A percentile compares a stretch with the other conserved stretches of the same genome.
These are phyloP conservation scores for Odontomachus brunneus DNA, from an alignment of 1,140 invertebrate species.

Conservation along the genomic window DNA sequence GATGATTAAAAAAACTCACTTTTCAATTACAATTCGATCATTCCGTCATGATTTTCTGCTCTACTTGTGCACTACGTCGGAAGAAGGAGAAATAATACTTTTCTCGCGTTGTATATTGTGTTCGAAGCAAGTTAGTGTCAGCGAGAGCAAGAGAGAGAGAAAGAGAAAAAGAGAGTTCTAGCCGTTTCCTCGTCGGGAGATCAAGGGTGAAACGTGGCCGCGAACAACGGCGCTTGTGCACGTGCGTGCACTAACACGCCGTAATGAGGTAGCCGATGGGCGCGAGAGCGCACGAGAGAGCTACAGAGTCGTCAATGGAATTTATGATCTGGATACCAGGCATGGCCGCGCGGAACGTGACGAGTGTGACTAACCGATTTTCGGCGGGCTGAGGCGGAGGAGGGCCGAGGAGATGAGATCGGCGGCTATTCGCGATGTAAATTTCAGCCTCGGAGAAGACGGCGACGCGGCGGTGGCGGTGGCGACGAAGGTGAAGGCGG, in stretches of 20 bases:
- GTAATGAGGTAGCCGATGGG: slow-evolving; percentile 9
- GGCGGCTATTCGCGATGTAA: slow-evolving; percentile 70
- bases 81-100: too few species aligned
- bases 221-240: slow-evolving; percentile 17
- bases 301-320: slow-evolving; percentile 64
- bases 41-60: too few species aligned
- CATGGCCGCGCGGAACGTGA: slow-evolving; percentile 55
- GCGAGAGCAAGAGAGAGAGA: too few species aligned
- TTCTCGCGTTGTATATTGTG: too few species aligned
- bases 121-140: too few species aligned
- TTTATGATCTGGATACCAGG: slow-evolving; percentile 74
- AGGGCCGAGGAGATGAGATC: slow-evolving; percentile 56
- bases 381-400: slow-evolving; percentile 47
- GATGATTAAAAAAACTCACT: too few species aligned
- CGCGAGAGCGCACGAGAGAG: slow-evolving; percentile 12
- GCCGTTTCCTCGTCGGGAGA: background rate
- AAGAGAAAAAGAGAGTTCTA: background rate
- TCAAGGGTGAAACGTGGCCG: slow-evolving; percentile 26
- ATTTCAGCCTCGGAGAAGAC: slow-evolving; percentile 67
- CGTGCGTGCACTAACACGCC: slow-evolving; percentile 15
- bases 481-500: slow-evolving; percentile 8
- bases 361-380: slow-evolving; percentile 77
- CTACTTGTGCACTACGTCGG: too few species aligned
- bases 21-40: too few species aligned
- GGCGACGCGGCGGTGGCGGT: slow-evolving; percentile 1